phyloP scores from a whole-genome alignment of 1,140 invertebrate species.

The Trialeurodes vaporariorum region DNA sequence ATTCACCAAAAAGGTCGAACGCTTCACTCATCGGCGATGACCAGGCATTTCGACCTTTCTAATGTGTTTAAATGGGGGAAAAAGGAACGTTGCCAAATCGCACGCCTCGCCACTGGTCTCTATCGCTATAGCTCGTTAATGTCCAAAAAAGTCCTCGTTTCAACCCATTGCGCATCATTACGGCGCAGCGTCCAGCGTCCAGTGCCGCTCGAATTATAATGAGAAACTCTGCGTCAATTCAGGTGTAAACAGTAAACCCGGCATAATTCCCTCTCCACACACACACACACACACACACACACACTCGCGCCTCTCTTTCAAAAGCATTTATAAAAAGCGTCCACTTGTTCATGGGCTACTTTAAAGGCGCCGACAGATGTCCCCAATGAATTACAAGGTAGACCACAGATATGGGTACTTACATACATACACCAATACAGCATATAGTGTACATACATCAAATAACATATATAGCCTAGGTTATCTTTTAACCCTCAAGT shows the following conservation, averaged over 20 bases:
- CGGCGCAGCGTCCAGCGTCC: background rate
- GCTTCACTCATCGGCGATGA: background rate
- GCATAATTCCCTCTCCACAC: too few relatives aligned
- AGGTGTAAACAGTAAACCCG: background rate
- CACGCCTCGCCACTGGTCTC: background rate
- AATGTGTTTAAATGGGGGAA: background rate
- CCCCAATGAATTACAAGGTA: background rate
- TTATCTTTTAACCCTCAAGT: too few relatives aligned
- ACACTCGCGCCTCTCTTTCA: too few relatives aligned
- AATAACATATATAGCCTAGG: too few relatives aligned
- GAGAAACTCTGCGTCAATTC: background rate
- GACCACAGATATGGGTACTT: background rate
- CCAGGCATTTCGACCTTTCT: too few relatives aligned
- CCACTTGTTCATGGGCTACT: background rate
- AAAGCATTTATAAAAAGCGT: background rate
- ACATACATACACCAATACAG: too few relatives aligned
- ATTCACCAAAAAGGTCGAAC: background rate
- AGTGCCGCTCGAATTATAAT: background rate
- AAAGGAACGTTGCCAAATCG: too few relatives aligned
- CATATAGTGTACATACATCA: too few relatives aligned
- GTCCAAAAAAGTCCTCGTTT: background rate
- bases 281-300: too few relatives aligned
- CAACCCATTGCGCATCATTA: background rate
- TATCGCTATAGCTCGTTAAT: background rate
- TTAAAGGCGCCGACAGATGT: background rate